A percentile compares a stretch with the other conserved stretches of the same genome.
Conservation (phyloP, 2,888 invertebrate species). For the Macrosiphum euphorbiae region DNA sequence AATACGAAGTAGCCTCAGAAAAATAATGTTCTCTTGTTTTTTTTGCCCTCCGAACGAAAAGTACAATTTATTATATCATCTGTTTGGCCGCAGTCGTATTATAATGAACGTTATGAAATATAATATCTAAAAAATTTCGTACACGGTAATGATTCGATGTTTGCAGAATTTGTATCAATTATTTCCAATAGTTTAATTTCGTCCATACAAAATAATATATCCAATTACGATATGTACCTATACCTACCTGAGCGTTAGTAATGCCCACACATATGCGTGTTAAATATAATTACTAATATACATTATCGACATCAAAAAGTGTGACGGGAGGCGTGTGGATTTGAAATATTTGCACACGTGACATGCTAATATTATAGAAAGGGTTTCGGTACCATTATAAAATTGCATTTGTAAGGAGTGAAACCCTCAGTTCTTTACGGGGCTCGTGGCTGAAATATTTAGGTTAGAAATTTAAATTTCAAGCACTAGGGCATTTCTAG, state of each 20-base stretch:
- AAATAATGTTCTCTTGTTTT: background rate
- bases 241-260: background rate
- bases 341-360: background rate
- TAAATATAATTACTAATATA: background rate
- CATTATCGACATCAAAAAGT: background rate
- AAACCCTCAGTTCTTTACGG: background rate
- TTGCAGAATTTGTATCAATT: background rate
- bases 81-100: background rate
- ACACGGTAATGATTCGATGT: background rate
- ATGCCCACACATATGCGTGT: background rate
- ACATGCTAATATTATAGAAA: constrained; percentile 1
- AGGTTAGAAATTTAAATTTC: background rate
- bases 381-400: background rate
- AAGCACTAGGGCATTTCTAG: background rate
- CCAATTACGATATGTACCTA: background rate
- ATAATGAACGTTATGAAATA: background rate
- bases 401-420: background rate
- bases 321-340: background rate
- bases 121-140: background rate
- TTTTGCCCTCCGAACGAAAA: background rate
- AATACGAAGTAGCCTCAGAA: background rate
- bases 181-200: background rate
- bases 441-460: background rate
- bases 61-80: background rate
- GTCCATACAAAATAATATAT: background rate